A percentile compares a stretch with the other conserved stretches of the same genome.
phyloP scores from a whole-genome alignment of 2,113 vertebrate genomes.

The Hippocampus comes region DNA sequence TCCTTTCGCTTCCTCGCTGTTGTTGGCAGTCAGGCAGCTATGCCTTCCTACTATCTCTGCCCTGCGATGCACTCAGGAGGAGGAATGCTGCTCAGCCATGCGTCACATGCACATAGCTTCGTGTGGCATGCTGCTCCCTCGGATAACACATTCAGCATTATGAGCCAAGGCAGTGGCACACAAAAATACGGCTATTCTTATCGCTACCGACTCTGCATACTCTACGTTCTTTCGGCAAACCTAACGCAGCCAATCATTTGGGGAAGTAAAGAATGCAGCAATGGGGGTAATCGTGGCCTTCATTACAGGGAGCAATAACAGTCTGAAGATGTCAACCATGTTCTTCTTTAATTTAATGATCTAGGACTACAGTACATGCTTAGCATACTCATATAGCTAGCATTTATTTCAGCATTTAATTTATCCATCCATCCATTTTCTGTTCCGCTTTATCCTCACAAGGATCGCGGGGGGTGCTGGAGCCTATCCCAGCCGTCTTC shows the following conservation, averaged over 20 bases:
- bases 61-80: conserved; percentile 58
- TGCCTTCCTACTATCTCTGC: conserved; percentile 63
- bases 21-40: conserved; percentile 45
- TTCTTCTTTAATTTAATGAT: neutral
- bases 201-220: conserved; percentile 51
- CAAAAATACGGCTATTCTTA: conserved; percentile 73
- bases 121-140: conserved; percentile 59
- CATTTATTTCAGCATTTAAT: conserved; percentile 2
- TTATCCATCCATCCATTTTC: neutral
- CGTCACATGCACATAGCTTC: conserved; percentile 68
- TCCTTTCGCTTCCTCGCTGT: conserved; percentile 38
- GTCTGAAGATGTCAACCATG: neutral
- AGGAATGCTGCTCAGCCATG: conserved; percentile 64
- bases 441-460: too few species aligned
- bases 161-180: conserved; percentile 65
- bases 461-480: too few species aligned
- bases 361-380: neutral
- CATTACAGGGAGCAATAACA: conserved; percentile 19
- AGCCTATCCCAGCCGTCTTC: too few species aligned
- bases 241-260: conserved; percentile 22
- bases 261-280: conserved; percentile 15
- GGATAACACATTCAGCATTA: conserved; percentile 67
- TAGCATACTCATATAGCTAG: neutral
- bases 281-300: conserved; percentile 17
- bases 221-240: conserved; percentile 26